Evolutionary conservation across 2,797 vertebrate species (phyloP).

Genomic region (Lophura swinhoii): DNA sequence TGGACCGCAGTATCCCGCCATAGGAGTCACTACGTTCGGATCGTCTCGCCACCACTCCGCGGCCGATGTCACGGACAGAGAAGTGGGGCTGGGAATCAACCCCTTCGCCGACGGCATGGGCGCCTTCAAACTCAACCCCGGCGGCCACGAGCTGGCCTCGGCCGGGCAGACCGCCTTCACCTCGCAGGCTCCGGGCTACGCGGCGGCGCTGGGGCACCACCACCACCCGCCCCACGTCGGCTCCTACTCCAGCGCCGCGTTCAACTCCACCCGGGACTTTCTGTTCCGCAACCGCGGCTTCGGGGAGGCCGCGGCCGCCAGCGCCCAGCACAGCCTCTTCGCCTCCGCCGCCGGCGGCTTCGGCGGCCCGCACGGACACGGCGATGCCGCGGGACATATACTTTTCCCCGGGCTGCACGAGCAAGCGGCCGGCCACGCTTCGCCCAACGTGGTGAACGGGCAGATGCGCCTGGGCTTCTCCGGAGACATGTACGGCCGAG

Average conservation of each 20-base stretch:
- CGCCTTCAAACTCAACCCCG: constrained; percentile 99
- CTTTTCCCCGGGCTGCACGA: constrained; percentile 98
- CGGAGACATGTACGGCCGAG: constrained; percentile 98
- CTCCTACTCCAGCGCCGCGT: constrained; percentile 96
- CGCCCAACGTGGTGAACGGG: constrained; percentile 96
- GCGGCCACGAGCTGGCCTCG: constrained; percentile 93
- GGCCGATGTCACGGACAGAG: constrained; percentile 96
- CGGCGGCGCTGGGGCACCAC: constrained; percentile 93
- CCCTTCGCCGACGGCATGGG: constrained; percentile 99
- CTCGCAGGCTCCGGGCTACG: constrained; percentile 96
- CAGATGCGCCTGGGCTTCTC: constrained; percentile 99
- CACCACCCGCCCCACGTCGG: constrained; percentile 97
- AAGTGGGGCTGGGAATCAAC: constrained; percentile 98
- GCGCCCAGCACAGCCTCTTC: constrained; percentile 84
- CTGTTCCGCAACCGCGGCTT: constrained; percentile 98
- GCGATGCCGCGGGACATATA: constrained; percentile 95
- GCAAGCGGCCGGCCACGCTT: constrained; percentile 93
- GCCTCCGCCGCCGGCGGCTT: constrained; percentile 88
- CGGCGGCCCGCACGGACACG: constrained; percentile 92
- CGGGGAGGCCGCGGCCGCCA: constrained; percentile 91
- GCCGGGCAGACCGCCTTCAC: constrained; percentile 96
- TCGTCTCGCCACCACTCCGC: constrained; percentile 97
- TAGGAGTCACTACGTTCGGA: constrained; percentile 99
- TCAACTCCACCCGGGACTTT: constrained; percentile 99
- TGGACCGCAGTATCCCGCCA: constrained; percentile 97